Evolutionary conservation across 2,797 vertebrate species (phyloP).

Genomic region (Microctenopoma lineatum): DNA sequence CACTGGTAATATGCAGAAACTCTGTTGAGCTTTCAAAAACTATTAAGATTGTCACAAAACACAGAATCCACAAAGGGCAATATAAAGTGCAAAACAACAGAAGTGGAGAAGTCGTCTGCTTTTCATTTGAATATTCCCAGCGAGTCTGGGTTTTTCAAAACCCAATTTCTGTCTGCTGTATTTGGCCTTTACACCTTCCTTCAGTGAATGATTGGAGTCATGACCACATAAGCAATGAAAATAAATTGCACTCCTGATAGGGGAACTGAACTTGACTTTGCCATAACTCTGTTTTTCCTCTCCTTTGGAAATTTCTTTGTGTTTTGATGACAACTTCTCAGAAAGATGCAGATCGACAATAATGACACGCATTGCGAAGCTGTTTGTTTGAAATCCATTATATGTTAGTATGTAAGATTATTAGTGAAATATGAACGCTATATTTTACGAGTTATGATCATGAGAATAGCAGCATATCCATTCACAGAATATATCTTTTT

Average conservation of each 20-base stretch:
- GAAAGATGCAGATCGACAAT: conserved; percentile 2
- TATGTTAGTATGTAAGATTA: background rate
- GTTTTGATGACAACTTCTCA: conserved; percentile 13
- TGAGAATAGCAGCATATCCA: background rate
- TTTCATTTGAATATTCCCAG: conserved; percentile 29
- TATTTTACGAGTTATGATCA: background rate
- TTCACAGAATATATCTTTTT: background rate
- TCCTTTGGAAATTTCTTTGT: conserved; percentile 19
- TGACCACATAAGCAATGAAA: conserved; percentile 14
- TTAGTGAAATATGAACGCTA: background rate
- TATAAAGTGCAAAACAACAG: conserved; percentile 20
- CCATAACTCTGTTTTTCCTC: background rate
- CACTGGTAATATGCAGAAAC: conserved; percentile 3
- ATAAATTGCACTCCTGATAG: conserved; percentile 37
- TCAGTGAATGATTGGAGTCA: conserved; percentile 43
- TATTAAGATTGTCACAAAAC: conserved; percentile 4
- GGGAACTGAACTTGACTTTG: conserved; percentile 23
- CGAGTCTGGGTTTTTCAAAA: conserved; percentile 35
- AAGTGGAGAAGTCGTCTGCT: background rate
- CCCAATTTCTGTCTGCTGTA: conserved; percentile 16
- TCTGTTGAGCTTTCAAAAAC: background rate
- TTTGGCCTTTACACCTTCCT: conserved; percentile 35
- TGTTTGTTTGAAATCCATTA: background rate
- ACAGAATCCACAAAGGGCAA: conserved; percentile 19
- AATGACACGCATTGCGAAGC: background rate